phyloP scores from a whole-genome alignment of 2,888 invertebrate species.

The Trilocha varians region DNA sequence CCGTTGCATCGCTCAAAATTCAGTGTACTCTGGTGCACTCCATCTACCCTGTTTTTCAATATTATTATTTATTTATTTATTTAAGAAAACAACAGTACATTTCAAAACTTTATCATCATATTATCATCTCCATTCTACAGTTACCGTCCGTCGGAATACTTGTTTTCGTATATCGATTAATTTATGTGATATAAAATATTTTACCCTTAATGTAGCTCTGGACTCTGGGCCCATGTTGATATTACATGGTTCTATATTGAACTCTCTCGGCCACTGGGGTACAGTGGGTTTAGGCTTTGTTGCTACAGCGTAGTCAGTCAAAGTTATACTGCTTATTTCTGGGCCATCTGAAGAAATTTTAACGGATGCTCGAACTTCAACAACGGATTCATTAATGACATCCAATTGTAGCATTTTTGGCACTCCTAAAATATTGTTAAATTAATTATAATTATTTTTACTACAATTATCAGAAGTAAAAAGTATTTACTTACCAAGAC shows the following conservation, averaged over 20 bases:
- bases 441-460: neutral
- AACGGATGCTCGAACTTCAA: constrained; percentile 65
- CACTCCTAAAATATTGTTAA: constrained; percentile 44
- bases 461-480: neutral
- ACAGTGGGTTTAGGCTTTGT: constrained; percentile 47
- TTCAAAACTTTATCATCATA: too few species aligned
- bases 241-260: constrained; percentile 58
- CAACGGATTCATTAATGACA: constrained; percentile 70
- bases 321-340: constrained; percentile 61
- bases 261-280: constrained; percentile 69
- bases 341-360: constrained; percentile 69
- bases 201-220: constrained; percentile 53
- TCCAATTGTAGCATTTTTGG: constrained; percentile 53
- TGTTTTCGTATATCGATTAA: neutral
- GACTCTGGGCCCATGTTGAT: constrained; percentile 61
- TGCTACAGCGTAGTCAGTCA: constrained; percentile 55
- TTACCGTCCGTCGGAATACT: too few species aligned
- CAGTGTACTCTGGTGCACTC: too few species aligned
- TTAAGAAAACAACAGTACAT: too few species aligned
- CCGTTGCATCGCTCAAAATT: too few species aligned
- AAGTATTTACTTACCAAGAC: constrained; percentile 60
- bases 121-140: too few species aligned
- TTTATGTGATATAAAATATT: constrained; percentile 1
- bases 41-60: too few species aligned
- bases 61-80: too few species aligned